A percentile compares a stretch with the other conserved stretches of the same genome.
Evolutionary conservation across 2,888 invertebrate genomes (phyloP).

Genomic region (Phyto melanocephala): DNA sequence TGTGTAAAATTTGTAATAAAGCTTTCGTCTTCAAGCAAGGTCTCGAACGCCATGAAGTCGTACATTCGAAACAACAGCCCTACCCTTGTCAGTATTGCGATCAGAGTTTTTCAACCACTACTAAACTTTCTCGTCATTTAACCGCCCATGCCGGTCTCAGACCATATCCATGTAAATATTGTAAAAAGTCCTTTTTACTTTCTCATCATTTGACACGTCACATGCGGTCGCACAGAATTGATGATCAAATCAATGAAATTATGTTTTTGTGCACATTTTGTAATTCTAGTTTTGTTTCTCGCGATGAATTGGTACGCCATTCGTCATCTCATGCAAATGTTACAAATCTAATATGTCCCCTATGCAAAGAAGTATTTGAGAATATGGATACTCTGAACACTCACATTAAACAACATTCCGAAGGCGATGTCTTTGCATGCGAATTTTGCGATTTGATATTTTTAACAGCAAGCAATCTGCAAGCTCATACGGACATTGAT

Average conservation of each 20-base stretch:
- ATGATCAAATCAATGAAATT: slow-evolving; percentile 33
- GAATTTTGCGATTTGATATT: slow-evolving; percentile 87
- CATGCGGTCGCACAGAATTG: slow-evolving; percentile 75
- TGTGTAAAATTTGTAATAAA: slow-evolving; percentile 84
- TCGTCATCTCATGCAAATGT: slow-evolving; percentile 86
- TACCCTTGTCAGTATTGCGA: slow-evolving; percentile 84
- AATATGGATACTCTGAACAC: slow-evolving; percentile 84
- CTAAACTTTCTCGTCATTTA: slow-evolving; percentile 85
- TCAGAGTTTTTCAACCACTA: slow-evolving; percentile 83
- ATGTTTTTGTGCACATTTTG: slow-evolving; percentile 81
- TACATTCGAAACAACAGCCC: slow-evolving; percentile 81
- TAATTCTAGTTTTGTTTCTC: slow-evolving; percentile 81
- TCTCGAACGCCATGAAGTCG: slow-evolving; percentile 82
- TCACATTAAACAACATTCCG: slow-evolving; percentile 87
- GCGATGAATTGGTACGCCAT: slow-evolving; percentile 88
- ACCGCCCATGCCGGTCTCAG: slow-evolving; percentile 86
- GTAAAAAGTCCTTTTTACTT: slow-evolving; percentile 86
- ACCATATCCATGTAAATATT: slow-evolving; percentile 87
- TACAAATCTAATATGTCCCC: slow-evolving; percentile 85
- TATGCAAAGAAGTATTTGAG: slow-evolving; percentile 86
- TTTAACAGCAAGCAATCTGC: slow-evolving; percentile 82
- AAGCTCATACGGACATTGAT: slow-evolving; percentile 80
- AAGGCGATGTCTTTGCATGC: slow-evolving; percentile 83
- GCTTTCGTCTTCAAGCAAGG: slow-evolving; percentile 81
- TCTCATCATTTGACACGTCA: slow-evolving; percentile 86